A percentile compares a stretch with the other conserved stretches of the same genome.
Conservation (phyloP, 2,113 vertebrate genomes). For the Struthidea cinerea region DNA sequence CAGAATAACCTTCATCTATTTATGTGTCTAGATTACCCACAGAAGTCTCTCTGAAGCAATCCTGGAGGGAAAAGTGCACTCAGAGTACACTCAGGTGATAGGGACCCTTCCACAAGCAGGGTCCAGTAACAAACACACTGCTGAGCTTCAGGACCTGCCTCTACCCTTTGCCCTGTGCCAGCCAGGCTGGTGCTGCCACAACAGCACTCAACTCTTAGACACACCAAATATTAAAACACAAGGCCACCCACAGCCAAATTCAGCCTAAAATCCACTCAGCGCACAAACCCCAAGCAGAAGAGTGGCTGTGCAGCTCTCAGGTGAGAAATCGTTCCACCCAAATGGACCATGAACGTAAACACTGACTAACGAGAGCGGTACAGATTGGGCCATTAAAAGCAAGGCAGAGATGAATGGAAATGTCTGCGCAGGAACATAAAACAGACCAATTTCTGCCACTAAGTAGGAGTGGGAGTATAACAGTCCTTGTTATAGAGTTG, state of each 20-base stretch:
- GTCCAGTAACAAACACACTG: background rate
- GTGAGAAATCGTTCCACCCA: conserved; percentile 57
- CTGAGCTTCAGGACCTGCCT: background rate
- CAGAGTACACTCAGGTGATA: background rate
- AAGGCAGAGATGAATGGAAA: conserved; percentile 57
- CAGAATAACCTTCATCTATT: background rate
- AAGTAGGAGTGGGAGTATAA: conserved; percentile 55
- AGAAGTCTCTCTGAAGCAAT: background rate
- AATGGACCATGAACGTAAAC: conserved; percentile 42
- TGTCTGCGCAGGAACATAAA: conserved; percentile 57
- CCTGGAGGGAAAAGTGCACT: background rate
- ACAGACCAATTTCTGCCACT: conserved; percentile 54
- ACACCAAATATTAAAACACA: background rate
- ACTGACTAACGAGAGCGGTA: background rate
- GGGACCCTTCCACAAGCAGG: background rate
- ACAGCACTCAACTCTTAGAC: background rate
- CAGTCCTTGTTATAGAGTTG: conserved; percentile 50
- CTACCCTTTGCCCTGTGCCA: background rate
- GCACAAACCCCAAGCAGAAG: background rate
- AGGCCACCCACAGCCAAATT: background rate
- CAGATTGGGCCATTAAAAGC: conserved; percentile 53
- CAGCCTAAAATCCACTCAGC: background rate
- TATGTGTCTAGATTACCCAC: background rate
- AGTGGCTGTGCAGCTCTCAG: conserved; percentile 31
- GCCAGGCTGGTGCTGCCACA: background rate